These are phyloP conservation scores for Orchesella flavescens DNA, from an alignment of 2,888 invertebrate species.

Conservation along the genomic window DNA sequence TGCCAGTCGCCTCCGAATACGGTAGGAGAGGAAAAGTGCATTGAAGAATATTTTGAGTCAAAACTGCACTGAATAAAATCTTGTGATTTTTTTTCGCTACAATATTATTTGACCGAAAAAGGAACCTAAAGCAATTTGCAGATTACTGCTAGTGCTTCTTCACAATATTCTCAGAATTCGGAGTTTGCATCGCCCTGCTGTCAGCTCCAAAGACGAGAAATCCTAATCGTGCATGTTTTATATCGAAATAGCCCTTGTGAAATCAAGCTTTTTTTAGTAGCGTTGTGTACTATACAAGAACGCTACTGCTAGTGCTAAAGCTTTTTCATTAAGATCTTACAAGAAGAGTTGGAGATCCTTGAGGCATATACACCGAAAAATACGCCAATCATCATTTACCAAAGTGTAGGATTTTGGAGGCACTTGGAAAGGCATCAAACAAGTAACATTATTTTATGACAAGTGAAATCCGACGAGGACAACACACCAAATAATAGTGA, in stretches of 20 bases:
- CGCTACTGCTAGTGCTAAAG: too few relatives aligned
- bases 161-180: background rate
- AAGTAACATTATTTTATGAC: too few relatives aligned
- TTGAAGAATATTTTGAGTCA: too few relatives aligned
- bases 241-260: background rate
- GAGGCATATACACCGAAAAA: too few relatives aligned
- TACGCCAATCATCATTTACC: slow-evolving; percentile 5
- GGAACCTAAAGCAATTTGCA: slow-evolving; percentile 50
- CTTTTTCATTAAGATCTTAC: too few relatives aligned
- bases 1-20: slow-evolving; percentile 32
- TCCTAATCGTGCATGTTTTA: background rate
- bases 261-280: background rate
- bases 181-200: background rate
- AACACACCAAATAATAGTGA: too few relatives aligned
- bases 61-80: too few relatives aligned
- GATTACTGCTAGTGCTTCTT: slow-evolving; percentile 35
- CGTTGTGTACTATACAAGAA: too few relatives aligned
- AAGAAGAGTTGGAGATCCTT: too few relatives aligned
- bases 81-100: too few relatives aligned
- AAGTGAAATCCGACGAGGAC: too few relatives aligned
- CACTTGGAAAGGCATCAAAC: background rate
- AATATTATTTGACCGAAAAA: background rate
- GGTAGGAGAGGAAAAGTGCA: background rate
- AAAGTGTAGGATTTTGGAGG: slow-evolving; percentile 8
- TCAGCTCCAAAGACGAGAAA: slow-evolving; percentile 35